phyloP scores from a whole-genome alignment of 1,140 invertebrate species.

The Euwallacea similis region DNA sequence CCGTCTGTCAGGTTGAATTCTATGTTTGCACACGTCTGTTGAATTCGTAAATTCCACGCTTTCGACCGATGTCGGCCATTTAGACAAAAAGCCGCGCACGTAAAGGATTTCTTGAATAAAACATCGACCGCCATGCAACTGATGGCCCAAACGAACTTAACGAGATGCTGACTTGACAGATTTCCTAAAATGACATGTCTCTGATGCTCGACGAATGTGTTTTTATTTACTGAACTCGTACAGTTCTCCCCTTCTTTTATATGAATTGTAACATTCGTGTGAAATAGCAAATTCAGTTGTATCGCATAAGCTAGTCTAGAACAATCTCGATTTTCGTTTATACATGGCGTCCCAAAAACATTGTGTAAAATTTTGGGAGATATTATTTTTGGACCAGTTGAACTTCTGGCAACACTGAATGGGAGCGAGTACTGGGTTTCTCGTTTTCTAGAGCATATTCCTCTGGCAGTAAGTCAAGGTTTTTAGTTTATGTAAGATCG shows the following conservation, averaged over 20 bases:
- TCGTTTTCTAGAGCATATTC: too few relatives aligned
- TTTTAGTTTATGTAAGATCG: too few relatives aligned
- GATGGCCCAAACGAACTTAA: conserved; percentile 19
- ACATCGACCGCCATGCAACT: conserved; percentile 22
- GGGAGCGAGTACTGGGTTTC: too few relatives aligned
- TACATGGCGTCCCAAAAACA: not conserved
- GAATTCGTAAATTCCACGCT: conserved; percentile 17
- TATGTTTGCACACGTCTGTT: conserved; percentile 2
- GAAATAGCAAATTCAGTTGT: too few relatives aligned
- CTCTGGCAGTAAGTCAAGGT: too few relatives aligned
- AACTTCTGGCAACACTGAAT: not conserved
- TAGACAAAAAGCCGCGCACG: conserved; percentile 23
- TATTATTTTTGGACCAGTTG: not conserved
- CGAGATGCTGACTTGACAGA: conserved; percentile 21
- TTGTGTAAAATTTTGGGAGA: not conserved
- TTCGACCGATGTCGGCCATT: conserved; percentile 18
- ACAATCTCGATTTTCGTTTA: not conserved
- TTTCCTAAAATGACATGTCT: conserved; percentile 16
- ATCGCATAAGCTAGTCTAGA: too few relatives aligned
- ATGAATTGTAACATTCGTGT: not conserved
- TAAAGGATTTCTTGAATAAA: conserved; percentile 26
- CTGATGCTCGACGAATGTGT: not conserved
- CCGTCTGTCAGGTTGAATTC: conserved; percentile 7
- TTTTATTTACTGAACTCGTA: conserved; percentile 6
- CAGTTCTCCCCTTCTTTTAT: conserved; percentile 3